phyloP scores from a whole-genome alignment of 2,888 invertebrate species.

The Drosophila kambysellisi region DNA sequence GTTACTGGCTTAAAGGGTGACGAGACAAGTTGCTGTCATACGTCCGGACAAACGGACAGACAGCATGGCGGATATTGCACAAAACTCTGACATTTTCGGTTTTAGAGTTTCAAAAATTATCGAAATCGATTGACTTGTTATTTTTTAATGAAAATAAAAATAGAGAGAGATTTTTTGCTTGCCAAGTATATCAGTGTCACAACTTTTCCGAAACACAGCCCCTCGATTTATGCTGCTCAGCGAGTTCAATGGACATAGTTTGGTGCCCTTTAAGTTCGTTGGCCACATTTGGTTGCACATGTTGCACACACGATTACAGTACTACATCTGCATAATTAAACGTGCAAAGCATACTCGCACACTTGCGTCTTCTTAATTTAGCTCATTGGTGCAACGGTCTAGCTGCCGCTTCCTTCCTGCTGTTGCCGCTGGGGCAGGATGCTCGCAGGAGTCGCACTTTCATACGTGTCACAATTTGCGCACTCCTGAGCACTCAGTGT shows the following conservation, averaged over 20 bases:
- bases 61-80: background rate
- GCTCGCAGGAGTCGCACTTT: slow-evolving; percentile 36
- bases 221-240: background rate
- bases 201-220: background rate
- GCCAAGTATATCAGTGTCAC: background rate
- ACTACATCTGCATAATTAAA: slow-evolving; percentile 30
- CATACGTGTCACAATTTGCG: slow-evolving; percentile 63
- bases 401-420: slow-evolving; percentile 34
- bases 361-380: slow-evolving; percentile 48
- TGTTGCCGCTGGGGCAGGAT: slow-evolving; percentile 21
- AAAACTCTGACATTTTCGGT: background rate
- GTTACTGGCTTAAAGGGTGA: no score
- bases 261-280: slow-evolving; percentile 38
- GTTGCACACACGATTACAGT: slow-evolving; percentile 39
- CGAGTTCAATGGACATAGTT: slow-evolving; percentile 52
- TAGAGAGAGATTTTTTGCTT: background rate
- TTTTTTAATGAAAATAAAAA: background rate
- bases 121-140: no score
- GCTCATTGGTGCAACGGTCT: slow-evolving; percentile 29
- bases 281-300: slow-evolving; percentile 57
- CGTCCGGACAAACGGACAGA: background rate
- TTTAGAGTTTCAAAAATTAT: background rate
- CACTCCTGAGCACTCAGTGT: slow-evolving; percentile 76
- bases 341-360: slow-evolving; percentile 14
- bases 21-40: no score